Evolutionary conservation across 2,888 invertebrate genomes (phyloP), one percentile per base, ranked within the genome.

Genomic region (Aradus depressus): DNA sequence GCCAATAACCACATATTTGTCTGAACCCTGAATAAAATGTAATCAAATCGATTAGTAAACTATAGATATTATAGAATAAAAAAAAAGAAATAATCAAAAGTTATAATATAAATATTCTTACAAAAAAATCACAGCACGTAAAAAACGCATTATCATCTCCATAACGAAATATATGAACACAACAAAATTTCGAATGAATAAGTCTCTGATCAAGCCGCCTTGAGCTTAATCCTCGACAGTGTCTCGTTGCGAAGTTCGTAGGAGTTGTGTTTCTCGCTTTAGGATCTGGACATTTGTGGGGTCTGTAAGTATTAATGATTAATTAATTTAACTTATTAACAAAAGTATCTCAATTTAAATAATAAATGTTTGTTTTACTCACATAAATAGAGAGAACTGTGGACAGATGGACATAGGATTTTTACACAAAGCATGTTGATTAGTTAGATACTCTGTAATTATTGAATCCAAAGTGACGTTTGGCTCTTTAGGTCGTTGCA

Each of bases 391-490:
- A 67, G 92, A 91, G 66, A 97, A 97, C 65, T 91, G 90, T 0
- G 97, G 96, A 69, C 96, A 97, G 0, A 93, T 95, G 26, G 89
- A 87, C 72, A 98, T 92, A 0, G 98, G 98, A 70, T 96, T 92
- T 70, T 88, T 89, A 72, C 98, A 98, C 5, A 91, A 72, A n/a
- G 95, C 85, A 71, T 98, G 98, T 68, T 98, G 97, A 71, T 93
- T 92, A 61, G 92, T 85, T 47, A 97, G 75, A 71, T 96, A 97
- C 68, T 96, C 95, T 0, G 90, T 93, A 58, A 97, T 89, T 63
- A 98, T 95, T 37, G 86, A 84, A 67, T 92, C 88, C 21, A 97
- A 72, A 0, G 86, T 84, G 50, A 82, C 79, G 16, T 56, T 50
- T n/a, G 38, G 51, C 32, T 54, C 39, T 18, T 54, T 50, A 16